Base-by-base conservation (phyloP, 1,140 invertebrate genomes). In the Trichogramma pretiosum region DNA sequence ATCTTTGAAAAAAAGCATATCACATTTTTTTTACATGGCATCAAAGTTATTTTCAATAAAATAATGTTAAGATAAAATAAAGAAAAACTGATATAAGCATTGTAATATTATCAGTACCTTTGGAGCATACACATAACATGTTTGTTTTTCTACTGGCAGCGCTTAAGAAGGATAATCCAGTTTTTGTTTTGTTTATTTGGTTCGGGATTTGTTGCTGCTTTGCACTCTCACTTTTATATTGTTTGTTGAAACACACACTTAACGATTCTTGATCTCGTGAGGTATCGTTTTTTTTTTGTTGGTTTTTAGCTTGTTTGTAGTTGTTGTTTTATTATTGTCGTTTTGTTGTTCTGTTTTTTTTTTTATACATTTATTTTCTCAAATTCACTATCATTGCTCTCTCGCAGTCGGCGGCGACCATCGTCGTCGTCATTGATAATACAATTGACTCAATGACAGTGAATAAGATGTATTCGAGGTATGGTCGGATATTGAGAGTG, bases 261-360 rank as follows among this genome's bases (percentile, higher is more conserved):
- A 72, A 72, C 70, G 70, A 71, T 70, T 59, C 68, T 72, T 69
- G 67, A 71, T 72, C 68, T 72, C 70, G 63, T 72, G 68, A n/a
- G 67, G 68, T 71, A 72, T 72, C 68, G 68, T 72, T 72, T 67
- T 62, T 60, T 65, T 68, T 70, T 64, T 66, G 68, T 66, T 34
- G 5, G 9, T n/a, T 4, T n/a, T 34, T n/a, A 47, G 39, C 42
- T 26, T 30, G 47, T 47, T n/a, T n/a, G n/a, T n/a, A n/a, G n/a
- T n/a, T n/a, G n/a, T n/a, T n/a, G n/a, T n/a, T n/a, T 52, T 40
- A 43, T 43, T 52, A 47, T 52, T 42, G 47, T 47, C 35, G 45
- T 35, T 43, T 23, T 21, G 5, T 28, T 28, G 11, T n/a, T n/a
- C n/a, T 64, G 67, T 70, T 66, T 34, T n/a, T 34, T n/a, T 4